A percentile compares a stretch with the other conserved stretches of the same genome.
phyloP scores from a whole-genome alignment of 2,113 vertebrate genomes.

The Labeo catla region DNA sequence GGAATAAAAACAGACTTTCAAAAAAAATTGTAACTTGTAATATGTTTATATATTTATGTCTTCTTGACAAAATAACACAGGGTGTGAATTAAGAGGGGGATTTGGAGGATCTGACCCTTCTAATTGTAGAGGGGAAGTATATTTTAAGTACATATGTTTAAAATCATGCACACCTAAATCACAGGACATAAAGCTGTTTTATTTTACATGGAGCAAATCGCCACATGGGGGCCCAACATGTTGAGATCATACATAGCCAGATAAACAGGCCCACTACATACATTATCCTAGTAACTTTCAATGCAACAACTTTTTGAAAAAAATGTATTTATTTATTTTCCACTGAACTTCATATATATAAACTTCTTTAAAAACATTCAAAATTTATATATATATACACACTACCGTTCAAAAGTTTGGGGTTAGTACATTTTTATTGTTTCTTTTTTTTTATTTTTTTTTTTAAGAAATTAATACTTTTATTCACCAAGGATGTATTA shows the following conservation, averaged over 20 bases:
- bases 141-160: not conserved
- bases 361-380: too few species aligned
- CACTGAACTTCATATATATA: not conserved
- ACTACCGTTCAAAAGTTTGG: too few species aligned
- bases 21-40: not conserved
- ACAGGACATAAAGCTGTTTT: not conserved
- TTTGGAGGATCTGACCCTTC: not conserved
- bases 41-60: not conserved
- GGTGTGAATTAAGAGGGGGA: not conserved
- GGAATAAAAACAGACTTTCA: conserved; percentile 64
- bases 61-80: not conserved
- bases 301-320: not conserved
- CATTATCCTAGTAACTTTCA: not conserved
- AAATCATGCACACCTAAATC: not conserved
- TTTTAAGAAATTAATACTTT: too few species aligned
- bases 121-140: not conserved
- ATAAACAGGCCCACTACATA: not conserved
- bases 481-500: too few species aligned
- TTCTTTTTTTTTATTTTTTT: too few species aligned
- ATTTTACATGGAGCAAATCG: not conserved
- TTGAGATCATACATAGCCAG: not conserved
- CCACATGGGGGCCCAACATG: not conserved
- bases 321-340: not conserved
- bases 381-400: too few species aligned
- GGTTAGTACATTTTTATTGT: too few species aligned